Base-by-base conservation (phyloP, 2,797 vertebrate genomes). In the Pseudopleuronectes americanus region DNA sequence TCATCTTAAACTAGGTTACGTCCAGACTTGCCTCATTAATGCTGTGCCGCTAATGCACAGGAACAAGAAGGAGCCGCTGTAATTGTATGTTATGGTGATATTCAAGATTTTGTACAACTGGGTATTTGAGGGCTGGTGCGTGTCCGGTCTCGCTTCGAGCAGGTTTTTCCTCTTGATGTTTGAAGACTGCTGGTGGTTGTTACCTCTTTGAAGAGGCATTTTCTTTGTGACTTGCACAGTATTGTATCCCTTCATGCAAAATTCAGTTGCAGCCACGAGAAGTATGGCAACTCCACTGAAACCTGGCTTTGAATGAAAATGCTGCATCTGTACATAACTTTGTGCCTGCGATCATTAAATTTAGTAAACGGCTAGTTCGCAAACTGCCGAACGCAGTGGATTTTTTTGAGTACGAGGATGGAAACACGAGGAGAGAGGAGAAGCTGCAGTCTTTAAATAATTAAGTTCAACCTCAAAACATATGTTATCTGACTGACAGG, bases 161-260 rank as follows among this genome's bases (percentile, higher is more conserved):
- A 4, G 0, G 43, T 23, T 65, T 83, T 43, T 31, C 48, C 48
- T 57, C 61, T 78, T 72, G 49, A 80, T 64, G 79, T 85, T 58
- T 77, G 63, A 77, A 84, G 67, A 52, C 78, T 73, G 79, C 71
- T 81, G 49, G 69, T 58, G 57, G 69, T 79, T 73, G 59, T 77
- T 69, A 69, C 33, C 43, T 22, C 71, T 79, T 79, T 79, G 47
- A 78, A 83, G 79, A 58, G 49, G 74, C 69, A 82, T 84, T 81
- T 81, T 36, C 80, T 89, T 89, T 89, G 84, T 84, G 80, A 79
- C 77, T 84, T 33, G 58, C 59, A 67, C 76, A 82, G 74, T 78
- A 75, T 87, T 84, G 66, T 83, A 55, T 62, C 33, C 70, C 79
- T 76, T 88, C 88, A 84, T 90, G 84, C 72, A 87, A 89, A 87